phyloP scores from a whole-genome alignment of 2,797 vertebrate species.

The Ctenochaetus hawaiiensis region DNA sequence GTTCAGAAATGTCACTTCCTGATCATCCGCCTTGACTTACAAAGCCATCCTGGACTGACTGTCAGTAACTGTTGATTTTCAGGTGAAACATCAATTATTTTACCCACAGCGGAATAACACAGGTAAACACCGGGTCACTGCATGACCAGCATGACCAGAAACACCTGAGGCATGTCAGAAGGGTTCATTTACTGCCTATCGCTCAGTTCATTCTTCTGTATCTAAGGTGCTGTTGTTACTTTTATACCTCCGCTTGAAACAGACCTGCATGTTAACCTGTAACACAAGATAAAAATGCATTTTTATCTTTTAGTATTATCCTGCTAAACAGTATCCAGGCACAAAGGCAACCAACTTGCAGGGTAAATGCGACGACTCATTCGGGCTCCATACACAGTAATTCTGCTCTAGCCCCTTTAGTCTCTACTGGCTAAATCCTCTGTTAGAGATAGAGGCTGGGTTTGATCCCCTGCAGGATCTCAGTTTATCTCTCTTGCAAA shows the following conservation, averaged over 20 bases:
- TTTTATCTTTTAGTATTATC: slow-evolving; percentile 67
- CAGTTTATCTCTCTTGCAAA: slow-evolving; percentile 87
- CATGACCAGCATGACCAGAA: slow-evolving; percentile 6
- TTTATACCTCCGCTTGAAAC: slow-evolving; percentile 26
- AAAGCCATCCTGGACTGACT: neutral
- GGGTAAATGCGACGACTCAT: slow-evolving; percentile 77
- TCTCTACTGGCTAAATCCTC: slow-evolving; percentile 84
- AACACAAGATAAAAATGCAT: slow-evolving; percentile 52
- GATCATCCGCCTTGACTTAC: neutral
- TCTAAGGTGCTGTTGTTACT: slow-evolving; percentile 16
- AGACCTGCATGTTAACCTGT: slow-evolving; percentile 55
- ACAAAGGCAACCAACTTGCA: slow-evolving; percentile 72
- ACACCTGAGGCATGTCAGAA: neutral
- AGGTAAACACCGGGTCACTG: neutral
- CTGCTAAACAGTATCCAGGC: slow-evolving; percentile 70
- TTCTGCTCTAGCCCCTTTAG: slow-evolving; percentile 77
- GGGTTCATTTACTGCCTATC: slow-evolving; percentile 20
- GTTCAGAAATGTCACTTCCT: slow-evolving; percentile 7
- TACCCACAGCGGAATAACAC: neutral
- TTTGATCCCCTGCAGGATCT: slow-evolving; percentile 84
- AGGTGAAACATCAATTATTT: neutral
- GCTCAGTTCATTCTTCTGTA: slow-evolving; percentile 5
- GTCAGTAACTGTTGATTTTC: neutral
- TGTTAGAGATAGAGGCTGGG: slow-evolving; percentile 82
- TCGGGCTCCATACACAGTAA: slow-evolving; percentile 78